Conservation (phyloP, 1,140 invertebrate species). For the Sweltsa coloradensis region DNA sequence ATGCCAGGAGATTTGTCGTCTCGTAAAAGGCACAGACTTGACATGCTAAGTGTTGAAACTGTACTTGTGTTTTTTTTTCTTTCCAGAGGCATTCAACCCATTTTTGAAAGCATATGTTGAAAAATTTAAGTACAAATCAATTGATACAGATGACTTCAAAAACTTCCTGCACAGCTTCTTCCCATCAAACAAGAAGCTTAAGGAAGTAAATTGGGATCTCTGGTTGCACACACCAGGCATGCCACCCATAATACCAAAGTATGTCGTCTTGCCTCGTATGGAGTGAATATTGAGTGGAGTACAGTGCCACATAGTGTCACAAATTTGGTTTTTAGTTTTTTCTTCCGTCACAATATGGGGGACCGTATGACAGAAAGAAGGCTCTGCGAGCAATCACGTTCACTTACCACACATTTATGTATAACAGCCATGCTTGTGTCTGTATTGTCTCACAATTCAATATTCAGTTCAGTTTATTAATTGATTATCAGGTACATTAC, state of each 20-base stretch:
- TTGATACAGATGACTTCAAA: conserved; percentile 74
- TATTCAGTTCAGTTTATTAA: too few species aligned
- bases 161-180: conserved; percentile 68
- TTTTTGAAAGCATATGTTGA: conserved; percentile 75
- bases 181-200: conserved; percentile 33
- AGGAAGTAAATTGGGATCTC: conserved; percentile 64
- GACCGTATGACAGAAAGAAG: neutral
- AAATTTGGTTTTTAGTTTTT: neutral
- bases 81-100: conserved; percentile 61
- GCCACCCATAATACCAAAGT: conserved; percentile 74
- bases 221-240: conserved; percentile 79
- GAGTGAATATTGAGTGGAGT: neutral
- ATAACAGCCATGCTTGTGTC: neutral
- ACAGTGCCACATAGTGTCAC: neutral
- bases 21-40: too few species aligned
- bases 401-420: neutral
- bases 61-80: conserved; percentile 11
- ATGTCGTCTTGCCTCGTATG: conserved; percentile 25
- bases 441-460: too few species aligned
- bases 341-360: neutral
- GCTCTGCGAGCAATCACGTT: neutral
- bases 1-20: too few species aligned
- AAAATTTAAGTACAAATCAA: conserved; percentile 69
- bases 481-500: too few species aligned
- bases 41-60: too few species aligned